Base-by-base conservation (phyloP, 2,888 invertebrate genomes). In the Tuta absoluta region DNA sequence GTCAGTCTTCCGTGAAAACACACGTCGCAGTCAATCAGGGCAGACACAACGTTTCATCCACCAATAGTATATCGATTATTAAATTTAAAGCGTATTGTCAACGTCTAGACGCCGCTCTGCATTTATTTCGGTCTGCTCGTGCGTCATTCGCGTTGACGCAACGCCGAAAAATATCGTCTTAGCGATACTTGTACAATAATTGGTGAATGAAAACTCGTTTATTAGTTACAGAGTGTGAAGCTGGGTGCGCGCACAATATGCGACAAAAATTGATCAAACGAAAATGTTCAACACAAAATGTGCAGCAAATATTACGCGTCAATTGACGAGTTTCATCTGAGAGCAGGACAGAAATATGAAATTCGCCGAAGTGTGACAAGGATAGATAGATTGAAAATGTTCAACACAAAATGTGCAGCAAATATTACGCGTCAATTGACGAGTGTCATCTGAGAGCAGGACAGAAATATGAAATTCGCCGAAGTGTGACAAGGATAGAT, bases 121-220 rank as follows among this genome's bases (percentile, higher is more conserved):
- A 78, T 81, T 81, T 84, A 86, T 85, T 84, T 81, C 72, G 72
- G 84, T 75, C 77, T 72, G 71, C 73, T 72, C 75, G 85, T 85
- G 86, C 86, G 86, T 86, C 87, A 86, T 76, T 74, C 68, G 73
- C 67, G 65, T 74, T 83, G 87, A 83, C 87, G 84, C 78, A 81
- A 81, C 70, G 75, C 73, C 73, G 79, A 84, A 82, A 83, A 81
- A 82, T 75, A 75, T 67, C 73, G 67, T 72, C 74, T 67, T 72
- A 68, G 76, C 75, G 74, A 71, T 57, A 59, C 23, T 41, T 21
- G 38, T 19, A 57, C 45, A 19, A 28, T 56, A 33, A 14, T 56
- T n/a, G n/a, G 14, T 56, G 56, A 56, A 56, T 56, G 28, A 56
- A 33, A 24, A 24, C 28, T n/a, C n/a, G 23, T 56, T 56, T 56